Evolutionary conservation across 2,797 vertebrate genomes (phyloP).

Genomic region (Heliangelus exortis): DNA sequence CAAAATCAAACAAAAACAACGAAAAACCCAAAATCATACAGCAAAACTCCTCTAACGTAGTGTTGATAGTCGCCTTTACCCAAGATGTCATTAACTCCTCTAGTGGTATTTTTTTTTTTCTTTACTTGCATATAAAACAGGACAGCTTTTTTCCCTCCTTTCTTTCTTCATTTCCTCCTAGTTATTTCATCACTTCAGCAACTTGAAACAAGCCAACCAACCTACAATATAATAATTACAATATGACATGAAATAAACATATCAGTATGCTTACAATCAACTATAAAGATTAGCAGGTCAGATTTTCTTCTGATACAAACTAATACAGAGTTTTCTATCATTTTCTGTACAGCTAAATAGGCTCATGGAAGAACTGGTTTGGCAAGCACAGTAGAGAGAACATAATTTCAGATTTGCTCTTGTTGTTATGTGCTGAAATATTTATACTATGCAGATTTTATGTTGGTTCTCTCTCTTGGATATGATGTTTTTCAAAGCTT

Average conservation of each 20-base stretch:
- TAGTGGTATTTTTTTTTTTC: not conserved
- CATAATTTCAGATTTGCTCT: conserved; percentile 18
- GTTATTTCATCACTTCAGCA: not conserved
- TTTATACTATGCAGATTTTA: conserved; percentile 41
- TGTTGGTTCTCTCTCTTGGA: not conserved
- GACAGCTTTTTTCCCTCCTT: not conserved
- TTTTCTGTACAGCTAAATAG: not conserved
- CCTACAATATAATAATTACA: not conserved
- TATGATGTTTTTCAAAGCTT: conserved; percentile 26
- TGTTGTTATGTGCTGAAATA: conserved; percentile 35
- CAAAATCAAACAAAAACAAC: not conserved
- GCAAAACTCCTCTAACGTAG: not conserved
- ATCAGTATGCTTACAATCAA: not conserved
- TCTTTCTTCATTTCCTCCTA: not conserved
- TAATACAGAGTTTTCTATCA: not conserved
- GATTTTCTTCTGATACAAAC: not conserved
- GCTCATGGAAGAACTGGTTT: not conserved
- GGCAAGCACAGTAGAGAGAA: not conserved
- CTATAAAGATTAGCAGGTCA: not conserved
- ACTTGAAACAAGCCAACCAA: not conserved
- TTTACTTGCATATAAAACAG: not conserved
- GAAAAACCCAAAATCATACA: not conserved
- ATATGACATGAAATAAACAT: not conserved
- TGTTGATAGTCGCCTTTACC: not conserved
- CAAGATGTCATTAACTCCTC: not conserved